Evolutionary conservation across 2,113 vertebrate genomes (phyloP).

Genomic region (Melanostigma gelatinosum): DNA sequence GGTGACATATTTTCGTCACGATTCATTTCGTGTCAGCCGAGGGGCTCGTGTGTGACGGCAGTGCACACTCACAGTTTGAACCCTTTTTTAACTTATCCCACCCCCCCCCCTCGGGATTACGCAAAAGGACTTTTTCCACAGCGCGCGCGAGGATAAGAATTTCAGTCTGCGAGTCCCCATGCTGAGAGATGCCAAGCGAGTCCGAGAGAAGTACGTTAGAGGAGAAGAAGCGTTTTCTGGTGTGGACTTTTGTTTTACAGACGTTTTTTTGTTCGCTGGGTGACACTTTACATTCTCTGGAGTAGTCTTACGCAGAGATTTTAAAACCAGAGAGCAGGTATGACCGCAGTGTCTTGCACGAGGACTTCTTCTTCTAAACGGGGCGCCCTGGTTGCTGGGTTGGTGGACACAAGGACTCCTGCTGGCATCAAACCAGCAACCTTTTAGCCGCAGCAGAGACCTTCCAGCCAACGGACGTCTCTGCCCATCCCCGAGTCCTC

Average conservation of each 20-base stretch:
- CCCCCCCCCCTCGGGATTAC: background rate
- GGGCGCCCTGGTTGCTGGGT: background rate
- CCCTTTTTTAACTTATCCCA: constrained; percentile 41
- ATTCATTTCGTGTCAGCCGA: background rate
- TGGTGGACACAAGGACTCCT: constrained; percentile 20
- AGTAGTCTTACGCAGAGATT: background rate
- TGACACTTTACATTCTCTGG: constrained; percentile 12
- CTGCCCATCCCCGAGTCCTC: constrained; percentile 1
- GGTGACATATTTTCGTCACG: constrained; percentile 13
- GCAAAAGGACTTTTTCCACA: constrained; percentile 12
- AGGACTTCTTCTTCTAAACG: constrained; percentile 24
- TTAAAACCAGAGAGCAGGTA: constrained; percentile 6
- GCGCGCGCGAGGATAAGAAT: background rate
- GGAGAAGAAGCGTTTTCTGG: background rate
- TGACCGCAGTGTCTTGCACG: background rate
- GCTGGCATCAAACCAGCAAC: constrained; percentile 57
- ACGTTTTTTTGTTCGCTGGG: background rate
- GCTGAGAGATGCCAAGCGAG: constrained; percentile 10
- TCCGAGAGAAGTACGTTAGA: background rate
- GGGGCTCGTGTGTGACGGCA: background rate
- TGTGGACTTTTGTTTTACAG: no score
- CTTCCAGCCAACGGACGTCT: constrained; percentile 28
- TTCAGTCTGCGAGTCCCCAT: background rate
- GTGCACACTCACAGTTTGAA: background rate
- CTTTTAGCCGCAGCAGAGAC: constrained; percentile 24